Evolutionary conservation across 2,888 invertebrate species (phyloP), one percentile per base, ranked within the genome.

Genomic region (Eumerus sabulonum): DNA sequence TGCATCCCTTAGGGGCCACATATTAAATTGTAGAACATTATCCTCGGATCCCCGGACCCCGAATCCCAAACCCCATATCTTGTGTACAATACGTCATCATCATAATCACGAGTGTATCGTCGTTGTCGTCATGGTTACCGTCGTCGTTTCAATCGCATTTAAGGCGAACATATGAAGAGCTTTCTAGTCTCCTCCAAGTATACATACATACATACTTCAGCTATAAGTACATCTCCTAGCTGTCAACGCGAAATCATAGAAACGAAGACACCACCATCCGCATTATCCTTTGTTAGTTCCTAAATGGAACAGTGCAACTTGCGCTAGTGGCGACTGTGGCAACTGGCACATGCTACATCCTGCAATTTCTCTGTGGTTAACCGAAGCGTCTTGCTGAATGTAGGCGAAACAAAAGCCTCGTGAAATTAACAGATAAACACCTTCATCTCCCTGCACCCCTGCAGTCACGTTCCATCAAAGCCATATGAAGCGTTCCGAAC

Each of bases 391-490:
- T 70, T 62, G 47, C 64, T 66, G 66, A 66, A 71, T 71, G 59
- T 59, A 53, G 50, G 47, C 11, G 76, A 51, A 62, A 71, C 70
- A 70, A 81, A 77, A 71, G 76, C 76, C 36, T 66, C 48, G 48
- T 73, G 50, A 73, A 73, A 73, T 79, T 79, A 79, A 73, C 74
- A 79, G 79, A 74, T 64, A 79, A 79, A 66, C 70, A 57, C 66
- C 64, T 54, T 64, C 50, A 40, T 68, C 40, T n/a, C n/a, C n/a
- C 59, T 62, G 62, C 14, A 51, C 76, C 48, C 40, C 64, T 36
- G 5, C 36, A n/a, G 40, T 40, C 47, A 59, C 35, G 1, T 16
- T 27, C 53, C 59, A 36, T 18, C 27, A 12, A n/a, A 51, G 48
- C 53, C 54, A 45, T 35, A 53, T 2, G 16, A 18, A 47, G 53